Conservation (phyloP, 2,888 invertebrate species). For the Tetropium fuscum region DNA sequence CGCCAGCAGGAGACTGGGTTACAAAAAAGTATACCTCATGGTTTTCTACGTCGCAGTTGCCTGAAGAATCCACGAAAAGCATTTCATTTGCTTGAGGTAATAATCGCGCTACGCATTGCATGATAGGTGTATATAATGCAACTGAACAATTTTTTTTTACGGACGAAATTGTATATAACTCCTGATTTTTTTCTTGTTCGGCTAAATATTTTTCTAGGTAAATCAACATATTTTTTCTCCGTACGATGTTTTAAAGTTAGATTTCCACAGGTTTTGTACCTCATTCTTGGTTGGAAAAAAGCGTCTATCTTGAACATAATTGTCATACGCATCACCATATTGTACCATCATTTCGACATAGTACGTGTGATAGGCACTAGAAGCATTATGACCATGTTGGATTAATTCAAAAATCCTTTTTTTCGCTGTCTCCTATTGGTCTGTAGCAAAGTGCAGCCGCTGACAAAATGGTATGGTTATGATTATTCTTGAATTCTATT, state of each 20-base stretch:
- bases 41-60: slow-evolving; percentile 30
- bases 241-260: slow-evolving; percentile 23
- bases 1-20: slow-evolving; percentile 12
- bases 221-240: slow-evolving; percentile 18
- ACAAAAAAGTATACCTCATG: slow-evolving; percentile 24
- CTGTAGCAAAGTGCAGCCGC: slow-evolving; percentile 21
- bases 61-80: slow-evolving; percentile 28
- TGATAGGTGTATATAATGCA: slow-evolving; percentile 28
- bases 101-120: slow-evolving; percentile 28
- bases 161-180: slow-evolving; percentile 15
- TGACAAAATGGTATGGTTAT: slow-evolving; percentile 25
- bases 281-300: slow-evolving; percentile 30
- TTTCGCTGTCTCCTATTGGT: slow-evolving; percentile 17
- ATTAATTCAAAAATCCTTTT: slow-evolving; percentile 24
- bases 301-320: slow-evolving; percentile 21
- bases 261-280: slow-evolving; percentile 24
- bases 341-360: slow-evolving; percentile 27
- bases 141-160: slow-evolving; percentile 22
- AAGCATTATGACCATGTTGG: slow-evolving; percentile 15
- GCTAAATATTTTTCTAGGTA: slow-evolving; percentile 23
- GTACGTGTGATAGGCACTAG: slow-evolving; percentile 29
- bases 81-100: slow-evolving; percentile 29
- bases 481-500: slow-evolving; percentile 24
- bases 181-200: slow-evolving; percentile 4
- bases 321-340: slow-evolving; percentile 21